Evolutionary conservation across 1,140 invertebrate genomes (phyloP), one percentile per base, ranked within the genome.

Genomic region (Papilio polyxenes): DNA sequence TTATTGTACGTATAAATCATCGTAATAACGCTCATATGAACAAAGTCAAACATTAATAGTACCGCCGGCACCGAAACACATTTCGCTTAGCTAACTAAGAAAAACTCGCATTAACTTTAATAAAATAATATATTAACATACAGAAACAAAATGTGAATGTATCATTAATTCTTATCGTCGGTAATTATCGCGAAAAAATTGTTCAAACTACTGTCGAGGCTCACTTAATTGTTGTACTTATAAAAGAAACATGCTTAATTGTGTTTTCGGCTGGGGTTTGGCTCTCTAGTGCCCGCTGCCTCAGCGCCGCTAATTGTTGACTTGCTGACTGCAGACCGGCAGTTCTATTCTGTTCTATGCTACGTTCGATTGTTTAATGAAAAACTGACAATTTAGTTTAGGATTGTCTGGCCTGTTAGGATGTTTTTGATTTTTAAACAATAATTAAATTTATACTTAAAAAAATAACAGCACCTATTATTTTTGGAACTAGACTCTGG

Each of bases 121-220:
- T 31, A 77, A 51, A 77, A 48, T 77, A 77, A 51, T 77, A 77
- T 51, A 77, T 77, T 77, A 77, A 51, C 44, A 53, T 53, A 77
- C n/a, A 77, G 48, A 56, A 77, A 77, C 75, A 77, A 77, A 77
- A 77, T 37, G 59, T 49, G 49, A 23, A 69, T 80, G 40, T 80
- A 65, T 49, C 78, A 80, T 80, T 80, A 80, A 69, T 62, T 65
- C 78, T 80, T 80, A 80, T 80, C 62, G 78, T 31, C 17, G 56
- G 56, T 65, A 80, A 65, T 80, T 80, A 80, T 80, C 75, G 49
- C 75, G 20, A 49, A 48, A 76, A 77, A 77, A 77, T 49, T 51
- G 49, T 77, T 77, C 23, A 77, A 77, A 53, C 75, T 53, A 77
- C 75, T 51, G 48, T 49, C 48, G 44, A 53, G 75, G 48, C 44